A percentile compares a stretch with the other conserved stretches of the same genome.
Conservation (phyloP, 2,888 invertebrate genomes). For the Scotopteryx bipunctaria region DNA sequence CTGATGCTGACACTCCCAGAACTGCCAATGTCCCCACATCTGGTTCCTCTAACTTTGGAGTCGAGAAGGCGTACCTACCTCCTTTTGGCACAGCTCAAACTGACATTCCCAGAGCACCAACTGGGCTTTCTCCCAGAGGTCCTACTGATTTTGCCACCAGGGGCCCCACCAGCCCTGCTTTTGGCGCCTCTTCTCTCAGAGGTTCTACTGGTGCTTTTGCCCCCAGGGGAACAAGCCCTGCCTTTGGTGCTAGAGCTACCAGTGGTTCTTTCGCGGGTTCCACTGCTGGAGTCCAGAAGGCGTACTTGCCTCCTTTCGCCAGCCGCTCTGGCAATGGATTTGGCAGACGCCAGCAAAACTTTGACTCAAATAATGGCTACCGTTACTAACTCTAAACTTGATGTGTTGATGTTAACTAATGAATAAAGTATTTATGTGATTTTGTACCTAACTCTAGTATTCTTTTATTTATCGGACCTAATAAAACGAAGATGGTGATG, state of each 20-base stretch:
- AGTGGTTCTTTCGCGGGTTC: too few relatives aligned
- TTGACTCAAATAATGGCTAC: constrained; percentile 56
- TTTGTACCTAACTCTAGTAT: not conserved
- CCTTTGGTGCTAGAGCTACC: not conserved
- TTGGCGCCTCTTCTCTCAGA: not conserved
- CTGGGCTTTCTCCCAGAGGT: not conserved
- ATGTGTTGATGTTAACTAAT: constrained; percentile 24
- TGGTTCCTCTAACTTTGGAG: constrained; percentile 13
- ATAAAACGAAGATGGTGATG: too few relatives aligned
- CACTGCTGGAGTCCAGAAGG: constrained; percentile 40
- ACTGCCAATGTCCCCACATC: constrained; percentile 6
- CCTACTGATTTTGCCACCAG: too few relatives aligned
- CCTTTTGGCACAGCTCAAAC: constrained; percentile 40
- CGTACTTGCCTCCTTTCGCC: constrained; percentile 58
- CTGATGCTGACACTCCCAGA: constrained; percentile 12
- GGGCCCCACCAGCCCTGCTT: constrained; percentile 1
- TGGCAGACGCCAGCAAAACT: constrained; percentile 45
- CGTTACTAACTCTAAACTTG: constrained; percentile 30
- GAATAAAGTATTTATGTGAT: constrained; percentile 36
- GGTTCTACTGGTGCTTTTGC: not conserved
- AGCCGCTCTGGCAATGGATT: constrained; percentile 36
- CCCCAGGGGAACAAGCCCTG: constrained; percentile 2
- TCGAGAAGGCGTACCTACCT: constrained; percentile 58
- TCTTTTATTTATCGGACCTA: too few relatives aligned
- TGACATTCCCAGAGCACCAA: not conserved